Evolutionary conservation across 2,888 invertebrate species (phyloP), one percentile per base, ranked within the genome.

Genomic region (Willowsia nigromaculata): DNA sequence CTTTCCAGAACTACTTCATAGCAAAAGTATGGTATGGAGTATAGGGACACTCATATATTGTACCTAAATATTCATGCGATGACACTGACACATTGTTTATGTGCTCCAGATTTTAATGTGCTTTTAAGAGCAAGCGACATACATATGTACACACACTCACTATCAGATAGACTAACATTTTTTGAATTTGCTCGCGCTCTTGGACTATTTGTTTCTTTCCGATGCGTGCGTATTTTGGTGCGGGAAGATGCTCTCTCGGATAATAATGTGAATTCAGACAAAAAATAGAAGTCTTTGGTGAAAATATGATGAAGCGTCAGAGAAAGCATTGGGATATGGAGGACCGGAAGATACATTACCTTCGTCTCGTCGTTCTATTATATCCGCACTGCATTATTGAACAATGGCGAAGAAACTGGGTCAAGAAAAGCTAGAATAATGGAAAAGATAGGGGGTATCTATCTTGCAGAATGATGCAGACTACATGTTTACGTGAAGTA

Each of bases 41-140:
- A 9, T 3, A 6, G 11, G 11, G 43, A 43, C 13, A 43, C 43
- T 13, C 5, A 37, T 43, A 43, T 43, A 43, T 1, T 13, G 43
- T 3, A 43, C 1, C 37, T n/a, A n/a, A n/a, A 50, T 18, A 53
- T n/a, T n/a, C 53, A 53, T 53, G 30, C 30, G 62, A 62, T 62
- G 62, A 62, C 62, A 62, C 62, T 62, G 62, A 62, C 62, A 62
- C 62, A 62, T 62, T 62, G 62, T 62, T 30, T 22, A 27, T 13
- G n/a, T 30, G 62, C 62, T 62, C 62, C 62, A 62, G 30, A 62
- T 62, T 62, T 62, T 62, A 62, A 62, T 62, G 62, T 62, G 62
- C n/a, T 62, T 62, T 62, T 30, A 62, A 62, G 62, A 62, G 30
- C 30, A 30, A 62, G 62, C 62, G 62, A 62, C 62, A 62, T 15